Evolutionary conservation across 2,888 invertebrate species (phyloP), one percentile per base, ranked within the genome.

Genomic region (Ectropis crepuscularia): DNA sequence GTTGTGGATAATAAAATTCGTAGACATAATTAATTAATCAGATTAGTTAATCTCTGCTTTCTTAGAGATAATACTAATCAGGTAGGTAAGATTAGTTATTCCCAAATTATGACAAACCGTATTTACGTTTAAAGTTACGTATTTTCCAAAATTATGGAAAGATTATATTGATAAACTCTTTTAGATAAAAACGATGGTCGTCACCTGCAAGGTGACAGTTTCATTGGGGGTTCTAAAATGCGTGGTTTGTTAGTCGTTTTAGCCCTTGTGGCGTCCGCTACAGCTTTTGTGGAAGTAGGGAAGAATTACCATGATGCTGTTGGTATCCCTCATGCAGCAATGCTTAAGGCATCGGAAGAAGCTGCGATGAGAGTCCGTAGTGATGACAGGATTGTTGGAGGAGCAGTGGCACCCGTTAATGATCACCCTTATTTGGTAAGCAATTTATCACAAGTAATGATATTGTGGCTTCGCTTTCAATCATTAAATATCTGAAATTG

Each of bases 401-500:
- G 88, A 5, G 77, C 50, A 0, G 41, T 77, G 0, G 81, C 87
- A 2, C 70, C 80, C 0, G 57, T 57, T 0, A 79, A 80, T 16
- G 71, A 80, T 6, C 77, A 87, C 49, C 88, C 88, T 12, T 80
- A 79, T 57, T 69, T 83, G 70, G 83, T 84, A 68, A 75, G 77
- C n/a, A n/a, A n/a, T 73, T 46, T 12, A 28, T 28, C 16, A 28
- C 16, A 28, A 28, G 16, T 28, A 28, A 28, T 28, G 16, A 28
- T 2, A 28, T 41, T 41, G 7, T 41, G 10, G 7, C 41, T 41
- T 7, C 41, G 7, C 0, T 41, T 5, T 6, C 41, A 28, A 28
- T 28, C 4, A 1, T 28, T 28, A 28, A n/a, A n/a, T n/a, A n/a
- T n/a, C n/a, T n/a, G n/a, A n/a, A n/a, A n/a, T n/a, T n/a, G n/a